phyloP scores from a whole-genome alignment of 2,888 invertebrate genomes.

The Ramazzottius varieornatus region DNA sequence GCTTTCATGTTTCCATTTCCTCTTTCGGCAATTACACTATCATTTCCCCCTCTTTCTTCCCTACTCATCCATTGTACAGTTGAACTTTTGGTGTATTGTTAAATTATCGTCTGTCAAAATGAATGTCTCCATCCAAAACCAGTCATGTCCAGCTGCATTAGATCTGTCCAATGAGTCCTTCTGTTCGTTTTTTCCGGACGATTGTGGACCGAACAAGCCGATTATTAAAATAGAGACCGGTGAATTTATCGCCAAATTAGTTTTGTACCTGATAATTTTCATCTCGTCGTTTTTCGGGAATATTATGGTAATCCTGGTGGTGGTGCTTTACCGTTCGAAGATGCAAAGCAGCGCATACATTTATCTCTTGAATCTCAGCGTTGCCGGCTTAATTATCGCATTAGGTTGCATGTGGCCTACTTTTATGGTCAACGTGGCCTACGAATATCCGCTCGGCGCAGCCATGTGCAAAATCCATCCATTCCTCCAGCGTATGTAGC shows the following conservation, averaged over 20 bases:
- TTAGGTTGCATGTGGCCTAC: not conserved
- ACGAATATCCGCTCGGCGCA: not conserved
- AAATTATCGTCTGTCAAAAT: too few relatives aligned
- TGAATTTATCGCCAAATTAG: not conserved
- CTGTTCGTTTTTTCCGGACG: not conserved
- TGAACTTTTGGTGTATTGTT: too few relatives aligned
- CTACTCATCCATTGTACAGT: too few relatives aligned
- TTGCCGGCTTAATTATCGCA: not conserved
- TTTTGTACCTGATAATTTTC: not conserved
- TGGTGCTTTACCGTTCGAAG: not conserved
- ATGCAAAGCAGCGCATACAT: slow-evolving; percentile 3
- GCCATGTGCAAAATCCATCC: not conserved
- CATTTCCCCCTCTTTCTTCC: too few relatives aligned
- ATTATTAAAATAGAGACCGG: not conserved
- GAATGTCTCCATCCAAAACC: too few relatives aligned
- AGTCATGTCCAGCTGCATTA: too few relatives aligned
- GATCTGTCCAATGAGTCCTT: not conserved
- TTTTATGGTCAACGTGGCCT: not conserved
- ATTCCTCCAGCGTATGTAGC: not conserved
- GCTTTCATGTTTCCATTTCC: too few relatives aligned
- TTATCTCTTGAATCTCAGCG: not conserved
- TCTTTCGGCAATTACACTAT: too few relatives aligned
- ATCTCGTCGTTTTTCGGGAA: not conserved
- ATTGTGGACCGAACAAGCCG: not conserved
- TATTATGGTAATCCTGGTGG: not conserved